Base-by-base conservation (phyloP, 1,140 invertebrate species). In the Araneus ventricosus region DNA sequence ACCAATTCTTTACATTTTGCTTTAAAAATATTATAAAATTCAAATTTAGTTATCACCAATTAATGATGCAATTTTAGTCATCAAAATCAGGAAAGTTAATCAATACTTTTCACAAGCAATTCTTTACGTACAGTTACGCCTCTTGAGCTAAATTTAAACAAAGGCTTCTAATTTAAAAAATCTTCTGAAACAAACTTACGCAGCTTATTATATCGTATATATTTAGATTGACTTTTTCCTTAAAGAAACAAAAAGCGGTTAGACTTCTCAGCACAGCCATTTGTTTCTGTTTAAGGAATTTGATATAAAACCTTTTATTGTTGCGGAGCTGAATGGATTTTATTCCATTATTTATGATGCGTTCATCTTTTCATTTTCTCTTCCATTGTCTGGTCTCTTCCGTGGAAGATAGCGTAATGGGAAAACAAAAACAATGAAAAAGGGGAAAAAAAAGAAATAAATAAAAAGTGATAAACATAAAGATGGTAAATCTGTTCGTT, bases 341-440 rank as follows among this genome's bases (percentile, higher is more conserved):
- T 75, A 75, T 75, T 75, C 30, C 67, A 34, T 75, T 75, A 75
- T 75, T 75, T 75, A 75, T 75, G 27, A 75, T 34, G 67, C 27
- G 27, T 34, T 10, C 67, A 75, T 75, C 67, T 75, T 75, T 75
- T 17, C 30, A 17, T 34, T 75, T n/a, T 34, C 67, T 30, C 17
- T 20, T 27, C 67, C 27, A 75, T 75, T 75, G 67, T 75, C 67
- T 75, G 10, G 7, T 75, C 17, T 75, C 67, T 75, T 34, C 27
- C 27, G 27, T 34, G 27, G 67, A 75, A 75, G 45, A 34, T 75
- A 20, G 4, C 17, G n/a, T n/a, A 63, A 63, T n/a, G 14, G 14
- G 27, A 30, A 75, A 34, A 75, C 27, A 75, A 34, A 75, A 75
- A 34, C 27, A 34, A 75, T 75, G 10, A 34, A 75, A 27, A 70